Base-by-base conservation (phyloP, 2,113 vertebrate genomes). In the Cheilinus undulatus region DNA sequence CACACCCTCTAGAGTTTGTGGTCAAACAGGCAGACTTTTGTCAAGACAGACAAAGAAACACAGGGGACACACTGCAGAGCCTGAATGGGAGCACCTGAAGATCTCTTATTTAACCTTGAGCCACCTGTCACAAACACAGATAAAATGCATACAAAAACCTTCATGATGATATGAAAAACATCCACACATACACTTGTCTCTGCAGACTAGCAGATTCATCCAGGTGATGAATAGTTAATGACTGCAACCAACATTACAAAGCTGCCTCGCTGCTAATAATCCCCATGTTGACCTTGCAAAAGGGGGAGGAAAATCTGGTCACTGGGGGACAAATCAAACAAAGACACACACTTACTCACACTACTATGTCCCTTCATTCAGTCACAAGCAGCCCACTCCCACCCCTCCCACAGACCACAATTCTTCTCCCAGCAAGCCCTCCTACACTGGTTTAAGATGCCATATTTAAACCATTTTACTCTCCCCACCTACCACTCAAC, bases 181-280 rank as follows among this genome's bases (percentile, higher is more conserved):
- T 36, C 32, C 36, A 49, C 24, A 26, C 46, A 66, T 45, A 38
- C 66, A 69, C 57, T 60, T 46, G 24, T 14, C 49, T 17, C 15
- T 53, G n/a, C 49, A 78, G 28, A 38, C 43, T 38, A 14, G 54
- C 53, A 30, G n/a, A n/a, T n/a, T n/a, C n/a, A n/a, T n/a, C 57
- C 32, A 78, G 59, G 49, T 84, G 82, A 91, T 92, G 78, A 93
- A 92, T 92, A 89, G 78, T 93, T 89, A 88, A 92, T 92, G 83
- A 73, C 28, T 40, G 43, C 58, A 62, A 36, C 71, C 69, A 86
- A 82, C 77, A 87, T 90, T 87, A 90, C 22, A 68, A 69, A 2
- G 7, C 45, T 59, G 52, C 49, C 64, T 24, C 36, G 57, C 61
- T 40, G 75, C 59, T 85, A 74, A 86, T 89, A 73, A 78, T 80